Percentiles rank a stretch among this genome's conserved stretches.
Evolutionary conservation across 2,113 vertebrate genomes (phyloP).

Genomic region (Chaenocephalus aceratus): DNA sequence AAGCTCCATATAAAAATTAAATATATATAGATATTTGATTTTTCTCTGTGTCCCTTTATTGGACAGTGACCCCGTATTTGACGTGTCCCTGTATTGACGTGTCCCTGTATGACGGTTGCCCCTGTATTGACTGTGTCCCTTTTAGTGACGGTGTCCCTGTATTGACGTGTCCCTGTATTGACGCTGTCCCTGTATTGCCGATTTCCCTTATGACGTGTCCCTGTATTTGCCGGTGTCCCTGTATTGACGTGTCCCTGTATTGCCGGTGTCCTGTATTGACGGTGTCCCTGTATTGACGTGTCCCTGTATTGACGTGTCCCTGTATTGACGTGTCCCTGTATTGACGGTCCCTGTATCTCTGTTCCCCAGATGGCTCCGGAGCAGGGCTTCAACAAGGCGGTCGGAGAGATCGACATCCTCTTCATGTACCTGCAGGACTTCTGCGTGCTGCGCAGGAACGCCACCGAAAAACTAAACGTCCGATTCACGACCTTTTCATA

Average conservation of each 20-base stretch:
- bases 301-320: too few species aligned
- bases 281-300: too few species aligned
- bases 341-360: not conserved
- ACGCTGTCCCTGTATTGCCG: not conserved
- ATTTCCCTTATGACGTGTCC: too few species aligned
- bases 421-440: slow-evolving; percentile 68
- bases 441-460: slow-evolving; percentile 36
- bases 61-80: too few species aligned
- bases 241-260: too few species aligned
- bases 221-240: too few species aligned
- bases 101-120: too few species aligned
- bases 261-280: too few species aligned
- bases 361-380: slow-evolving; percentile 52
- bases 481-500: slow-evolving; percentile 18
- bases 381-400: slow-evolving; percentile 56
- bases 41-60: not conserved
- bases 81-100: too few species aligned
- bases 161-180: not conserved
- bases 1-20: too few species aligned
- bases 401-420: slow-evolving; percentile 75
- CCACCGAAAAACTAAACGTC: not conserved
- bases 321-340: not conserved
- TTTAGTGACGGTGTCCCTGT: too few species aligned
- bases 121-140: not conserved
- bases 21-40: too few species aligned